Percentiles rank a stretch among this genome's conserved stretches.
Conservation (phyloP, 2,113 vertebrate species). For the Megaleporinus macrocephalus region DNA sequence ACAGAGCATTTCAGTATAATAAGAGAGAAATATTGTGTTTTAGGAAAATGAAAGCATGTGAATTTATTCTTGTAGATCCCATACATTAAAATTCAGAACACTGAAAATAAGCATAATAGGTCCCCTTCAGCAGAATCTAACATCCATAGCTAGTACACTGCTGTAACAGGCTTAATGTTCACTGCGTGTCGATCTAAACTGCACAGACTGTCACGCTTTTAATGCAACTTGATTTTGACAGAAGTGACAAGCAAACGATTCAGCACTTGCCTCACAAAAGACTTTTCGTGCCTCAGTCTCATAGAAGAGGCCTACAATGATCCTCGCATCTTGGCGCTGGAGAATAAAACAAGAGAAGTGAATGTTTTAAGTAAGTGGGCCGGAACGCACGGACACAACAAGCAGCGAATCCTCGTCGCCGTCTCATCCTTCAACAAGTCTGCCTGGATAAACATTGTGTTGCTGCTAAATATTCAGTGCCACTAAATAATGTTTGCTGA, state of each 20-base stretch:
- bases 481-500: not conserved
- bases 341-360: not conserved
- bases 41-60: no score
- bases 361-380: not conserved
- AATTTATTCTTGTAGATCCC: no score
- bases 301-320: slow-evolving; percentile 97
- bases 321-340: slow-evolving; percentile 92
- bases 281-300: slow-evolving; percentile 96
- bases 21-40: no score
- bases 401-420: not conserved
- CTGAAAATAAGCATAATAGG: not conserved
- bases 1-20: no score
- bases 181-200: not conserved
- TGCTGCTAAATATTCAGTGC: not conserved
- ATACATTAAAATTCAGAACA: no score
- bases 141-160: not conserved
- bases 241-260: not conserved
- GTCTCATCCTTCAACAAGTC: not conserved
- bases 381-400: slow-evolving; percentile 4
- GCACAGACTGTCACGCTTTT: not conserved
- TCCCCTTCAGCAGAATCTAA: not conserved
- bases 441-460: not conserved
- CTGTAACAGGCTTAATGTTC: not conserved
- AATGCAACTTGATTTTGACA: not conserved
- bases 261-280: slow-evolving; percentile 88